Base-by-base conservation (phyloP, 2,797 vertebrate genomes). In the Gallinago solitaria region DNA sequence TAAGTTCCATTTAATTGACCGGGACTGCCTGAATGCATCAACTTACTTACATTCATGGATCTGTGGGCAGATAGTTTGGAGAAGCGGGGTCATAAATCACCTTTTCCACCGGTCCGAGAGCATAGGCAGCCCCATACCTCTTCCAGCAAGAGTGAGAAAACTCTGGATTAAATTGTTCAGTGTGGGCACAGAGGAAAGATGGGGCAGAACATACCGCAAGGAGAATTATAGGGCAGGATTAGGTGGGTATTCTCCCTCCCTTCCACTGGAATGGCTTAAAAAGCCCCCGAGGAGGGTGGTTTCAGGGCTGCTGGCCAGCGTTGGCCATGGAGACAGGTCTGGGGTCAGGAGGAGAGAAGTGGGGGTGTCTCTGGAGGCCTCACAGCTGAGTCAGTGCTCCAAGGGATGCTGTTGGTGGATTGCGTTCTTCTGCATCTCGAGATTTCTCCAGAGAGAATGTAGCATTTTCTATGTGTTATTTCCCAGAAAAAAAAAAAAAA, bases 81-180 rank as follows among this genome's bases (percentile, higher is more conserved):
- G 78, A 53, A 83, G 15, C 2, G 0, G n/a, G 45, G 41, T 71
- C 48, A 5, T 41, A 28, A 85, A 9, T 33, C 69, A 33, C n/a
- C 28, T 79, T 83, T 71, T 28, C 43, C 41, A 12, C 32, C 2
- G 3, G 2, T 37, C 32, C 77, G 28, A 15, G 14, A 37, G 35
- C 27, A 82, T 35, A 23, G 13, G 14, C 3, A 69, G 48, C 45
- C 54, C 16, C 15, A 7, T 3, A 0, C 18, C 23, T 35, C 17
- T 21, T 15, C 41, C 16, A 67, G 50, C 32, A 45, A 5, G 2
- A 25, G 7, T 5, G 63, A 64, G 83, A 17, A 30, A 21, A 16
- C 1, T 0, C 2, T 16, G 50, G 48, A 32, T 69, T n/a, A 7
- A 56, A 15, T 4, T 23, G 32, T 54, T 57, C 16, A 0, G 16